These are phyloP conservation scores for Scolopax mira DNA, from an alignment of 2,113 vertebrate species.

Conservation along the genomic window DNA sequence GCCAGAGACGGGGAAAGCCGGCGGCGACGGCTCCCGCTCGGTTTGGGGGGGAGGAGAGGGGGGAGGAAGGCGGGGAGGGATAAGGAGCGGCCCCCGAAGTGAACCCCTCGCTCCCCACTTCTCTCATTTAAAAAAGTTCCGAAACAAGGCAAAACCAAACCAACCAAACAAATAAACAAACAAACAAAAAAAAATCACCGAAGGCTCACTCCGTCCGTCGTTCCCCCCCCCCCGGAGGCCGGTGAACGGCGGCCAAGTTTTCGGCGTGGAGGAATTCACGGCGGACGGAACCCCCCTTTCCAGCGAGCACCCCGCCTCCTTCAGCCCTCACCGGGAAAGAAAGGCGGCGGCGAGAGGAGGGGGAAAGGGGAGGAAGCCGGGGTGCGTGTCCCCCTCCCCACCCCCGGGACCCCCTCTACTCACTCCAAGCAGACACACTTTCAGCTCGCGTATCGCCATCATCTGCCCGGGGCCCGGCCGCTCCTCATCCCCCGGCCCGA, in stretches of 20 bases:
- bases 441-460: slow-evolving; percentile 91
- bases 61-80: too few species aligned
- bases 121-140: neutral
- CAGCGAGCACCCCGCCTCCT: neutral
- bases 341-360: too few species aligned
- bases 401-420: slow-evolving; percentile 64
- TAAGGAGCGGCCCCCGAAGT: too few species aligned
- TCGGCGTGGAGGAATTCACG: neutral
- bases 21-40: neutral
- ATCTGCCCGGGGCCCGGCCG: slow-evolving; percentile 51
- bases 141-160: neutral
- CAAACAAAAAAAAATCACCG: too few species aligned
- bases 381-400: neutral
- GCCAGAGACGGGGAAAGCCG: neutral
- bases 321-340: neutral
- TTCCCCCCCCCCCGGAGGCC: neutral
- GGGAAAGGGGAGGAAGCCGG: neutral
- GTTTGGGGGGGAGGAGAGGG: neutral
- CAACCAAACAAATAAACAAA: neutral
- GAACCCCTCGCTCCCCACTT: too few species aligned
- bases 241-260: neutral
- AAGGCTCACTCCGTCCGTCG: too few species aligned
- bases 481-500: slow-evolving; percentile 50
- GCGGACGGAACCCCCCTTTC: neutral
- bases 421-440: slow-evolving; percentile 97